phyloP scores from a whole-genome alignment of 2,888 invertebrate genomes.

The Antheraea assamensis region DNA sequence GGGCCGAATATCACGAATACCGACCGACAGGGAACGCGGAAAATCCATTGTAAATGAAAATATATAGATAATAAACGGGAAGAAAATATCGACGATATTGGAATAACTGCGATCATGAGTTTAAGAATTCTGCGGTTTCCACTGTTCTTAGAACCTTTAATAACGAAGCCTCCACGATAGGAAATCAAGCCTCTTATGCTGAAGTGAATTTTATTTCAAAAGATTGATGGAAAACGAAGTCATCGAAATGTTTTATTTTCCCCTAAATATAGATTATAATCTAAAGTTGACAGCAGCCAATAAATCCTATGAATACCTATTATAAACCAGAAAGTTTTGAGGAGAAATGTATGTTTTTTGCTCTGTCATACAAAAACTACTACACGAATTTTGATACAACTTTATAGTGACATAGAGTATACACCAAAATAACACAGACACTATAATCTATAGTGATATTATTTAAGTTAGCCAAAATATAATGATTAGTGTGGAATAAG shows the following conservation, averaged over 20 bases:
- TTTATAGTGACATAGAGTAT: too few species aligned
- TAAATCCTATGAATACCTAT: neutral
- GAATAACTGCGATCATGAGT: neutral
- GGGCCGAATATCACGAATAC: constrained; percentile 13
- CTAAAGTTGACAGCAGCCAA: neutral
- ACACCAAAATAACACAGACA: too few species aligned
- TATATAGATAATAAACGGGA: constrained; percentile 14
- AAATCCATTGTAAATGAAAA: constrained; percentile 17
- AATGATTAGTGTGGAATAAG: too few species aligned
- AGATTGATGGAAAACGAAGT: neutral
- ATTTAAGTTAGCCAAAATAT: too few species aligned
- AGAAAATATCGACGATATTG: constrained; percentile 15
- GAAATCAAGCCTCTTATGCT: neutral
- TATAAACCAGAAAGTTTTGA: too few species aligned
- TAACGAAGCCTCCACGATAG: neutral
- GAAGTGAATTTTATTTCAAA: neutral
- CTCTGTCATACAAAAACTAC: too few species aligned
- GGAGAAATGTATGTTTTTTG: too few species aligned
- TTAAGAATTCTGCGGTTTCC: neutral
- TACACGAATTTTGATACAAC: too few species aligned
- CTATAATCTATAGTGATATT: too few species aligned
- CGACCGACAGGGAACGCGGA: constrained; percentile 10
- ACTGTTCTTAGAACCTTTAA: neutral
- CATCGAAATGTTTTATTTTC: neutral
- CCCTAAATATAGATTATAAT: neutral